Evolutionary conservation across 2,113 vertebrate genomes (phyloP), one percentile per base, ranked within the genome.

Genomic region (Neolamprologus devosi): DNA sequence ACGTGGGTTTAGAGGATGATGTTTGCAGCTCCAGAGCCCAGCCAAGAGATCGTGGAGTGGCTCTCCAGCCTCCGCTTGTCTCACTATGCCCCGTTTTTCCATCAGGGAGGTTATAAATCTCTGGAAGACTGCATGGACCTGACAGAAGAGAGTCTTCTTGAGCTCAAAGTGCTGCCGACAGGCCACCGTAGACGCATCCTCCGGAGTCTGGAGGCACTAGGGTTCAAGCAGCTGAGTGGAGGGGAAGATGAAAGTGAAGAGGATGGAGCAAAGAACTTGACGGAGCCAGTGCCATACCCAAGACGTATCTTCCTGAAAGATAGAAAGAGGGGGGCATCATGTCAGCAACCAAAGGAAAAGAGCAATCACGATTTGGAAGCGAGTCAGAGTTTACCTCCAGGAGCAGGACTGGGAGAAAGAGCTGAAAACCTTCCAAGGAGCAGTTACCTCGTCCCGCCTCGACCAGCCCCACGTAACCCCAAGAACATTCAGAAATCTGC

Each of bases 141-240:
- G 84, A 96, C 96, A 33, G 96, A 99, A 26, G 90, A 89, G 0
- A 85, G 89, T 17, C 98, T 99, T 17, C 94, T 97, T 80, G 89
- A 96, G 86, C 96, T 99, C 17, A 94, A 95, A 35, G 96, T 98
- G 85, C 86, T 97, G 33, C 99, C 98, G 19, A 99, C 98, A 0
- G 99, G 99, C 26, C 98, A 99, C 87, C 97, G 98, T 3, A 95
- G 97, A 40, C 97, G 98, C 83, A 98, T 99, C 84, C 97, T 99
- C 26, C 96, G 97, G 35, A 97, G 98, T 82, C 90, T 99, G 90
- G 97, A 98, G 37, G 92, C 93, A 3, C 84, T 94, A 0, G 88
- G 89, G 35, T 26, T 91, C 42, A 60, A 40, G 26, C 26, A 19
- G 58, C 53, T 10, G 30, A 80, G 81, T 2, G 90, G 30, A 12